Evolutionary conservation across 2,888 invertebrate genomes (phyloP).

Genomic region (Urechis unicinctus): DNA sequence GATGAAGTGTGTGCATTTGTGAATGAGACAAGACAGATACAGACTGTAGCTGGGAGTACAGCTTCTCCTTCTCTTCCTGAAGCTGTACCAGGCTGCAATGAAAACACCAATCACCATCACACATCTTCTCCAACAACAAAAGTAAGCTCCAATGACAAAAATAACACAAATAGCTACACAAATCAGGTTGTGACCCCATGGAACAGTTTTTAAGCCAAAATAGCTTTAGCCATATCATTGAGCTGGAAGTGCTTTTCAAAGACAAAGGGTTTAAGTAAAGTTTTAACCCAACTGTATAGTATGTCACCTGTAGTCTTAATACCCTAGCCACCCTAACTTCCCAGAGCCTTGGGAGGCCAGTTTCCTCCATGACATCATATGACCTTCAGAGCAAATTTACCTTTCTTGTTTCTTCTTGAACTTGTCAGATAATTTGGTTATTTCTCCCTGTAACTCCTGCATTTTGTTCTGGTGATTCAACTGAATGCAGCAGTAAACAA

Average conservation of each 20-base stretch:
- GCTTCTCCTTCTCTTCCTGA: conserved; percentile 48
- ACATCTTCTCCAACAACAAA: neutral
- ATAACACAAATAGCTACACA: neutral
- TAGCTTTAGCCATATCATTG: no score
- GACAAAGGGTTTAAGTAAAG: no score
- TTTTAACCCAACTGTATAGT: no score
- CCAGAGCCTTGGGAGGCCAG: no score
- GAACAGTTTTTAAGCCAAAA: no score
- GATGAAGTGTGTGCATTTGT: no score
- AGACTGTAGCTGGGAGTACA: conserved; percentile 17
- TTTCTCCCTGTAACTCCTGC: conserved; percentile 17
- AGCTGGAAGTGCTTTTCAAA: no score
- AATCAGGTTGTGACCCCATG: no score
- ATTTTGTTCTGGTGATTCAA: conserved; percentile 2
- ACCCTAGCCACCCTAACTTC: no score
- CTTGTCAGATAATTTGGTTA: conserved; percentile 37
- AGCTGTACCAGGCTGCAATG: conserved; percentile 41
- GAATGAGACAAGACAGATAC: no score
- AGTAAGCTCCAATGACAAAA: neutral
- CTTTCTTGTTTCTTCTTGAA: conserved; percentile 51
- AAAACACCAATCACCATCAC: neutral
- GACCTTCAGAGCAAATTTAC: conserved; percentile 18
- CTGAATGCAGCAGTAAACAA: neutral
- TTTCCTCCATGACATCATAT: no score
- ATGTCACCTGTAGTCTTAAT: no score